phyloP scores from a whole-genome alignment of 2,888 invertebrate species.

The Lasioglossum oenotherae region DNA sequence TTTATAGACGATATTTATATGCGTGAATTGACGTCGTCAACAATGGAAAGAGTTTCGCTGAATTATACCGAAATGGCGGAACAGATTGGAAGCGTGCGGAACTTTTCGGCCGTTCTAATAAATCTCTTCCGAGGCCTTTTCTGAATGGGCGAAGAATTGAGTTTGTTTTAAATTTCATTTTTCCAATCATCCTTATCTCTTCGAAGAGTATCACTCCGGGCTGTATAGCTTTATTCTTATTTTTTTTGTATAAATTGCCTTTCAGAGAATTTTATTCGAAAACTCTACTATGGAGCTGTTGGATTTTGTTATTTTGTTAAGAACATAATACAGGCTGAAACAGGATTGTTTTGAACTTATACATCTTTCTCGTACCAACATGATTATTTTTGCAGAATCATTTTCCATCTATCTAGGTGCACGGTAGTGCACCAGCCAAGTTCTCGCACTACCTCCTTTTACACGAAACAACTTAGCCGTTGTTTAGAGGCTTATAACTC shows the following conservation, averaged over 20 bases:
- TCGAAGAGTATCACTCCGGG: neutral
- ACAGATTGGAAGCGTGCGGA: conserved; percentile 33
- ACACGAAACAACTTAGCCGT: too few relatives aligned
- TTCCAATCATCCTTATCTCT: neutral
- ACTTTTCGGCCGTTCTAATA: conserved; percentile 11
- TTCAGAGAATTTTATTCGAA: neutral
- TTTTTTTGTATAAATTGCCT: neutral
- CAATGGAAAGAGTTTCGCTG: conserved; percentile 14
- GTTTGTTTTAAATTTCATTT: conserved; percentile 18
- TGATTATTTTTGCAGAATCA: too few relatives aligned
- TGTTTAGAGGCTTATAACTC: too few relatives aligned
- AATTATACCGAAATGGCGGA: conserved; percentile 33
- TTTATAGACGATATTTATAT: conserved; percentile 21
- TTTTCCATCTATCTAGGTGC: too few relatives aligned
- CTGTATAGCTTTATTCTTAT: neutral
- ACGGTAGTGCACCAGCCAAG: too few relatives aligned
- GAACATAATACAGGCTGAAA: too few relatives aligned
- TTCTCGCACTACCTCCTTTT: too few relatives aligned
- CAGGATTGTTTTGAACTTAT: too few relatives aligned
- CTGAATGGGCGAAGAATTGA: neutral
- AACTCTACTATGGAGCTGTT: neutral
- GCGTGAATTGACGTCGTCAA: neutral
- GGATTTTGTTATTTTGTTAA: neutral
- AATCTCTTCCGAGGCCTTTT: neutral
- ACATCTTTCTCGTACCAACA: too few relatives aligned